Evolutionary conservation across 2,113 vertebrate species (phyloP), one percentile per base, ranked within the genome.

Genomic region (Phylloscopus trochiloides): DNA sequence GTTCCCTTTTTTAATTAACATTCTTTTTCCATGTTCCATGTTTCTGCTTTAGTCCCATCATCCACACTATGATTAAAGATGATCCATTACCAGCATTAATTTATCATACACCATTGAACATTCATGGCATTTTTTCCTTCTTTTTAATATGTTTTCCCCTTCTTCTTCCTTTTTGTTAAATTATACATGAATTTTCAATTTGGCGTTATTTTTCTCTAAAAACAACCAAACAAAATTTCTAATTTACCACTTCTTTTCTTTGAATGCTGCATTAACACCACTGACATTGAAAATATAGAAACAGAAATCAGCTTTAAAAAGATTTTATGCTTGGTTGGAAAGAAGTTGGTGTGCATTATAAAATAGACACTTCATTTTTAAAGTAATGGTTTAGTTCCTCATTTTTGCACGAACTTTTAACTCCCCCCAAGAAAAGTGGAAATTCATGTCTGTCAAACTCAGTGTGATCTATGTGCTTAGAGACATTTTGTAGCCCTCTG

Each of bases 41-140:
- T 79, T 96, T 96, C 75, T 91, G 22, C 71, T 75, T 48, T 61
- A 43, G 36, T 74, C 19, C 29, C 31, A 42, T 59, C 67, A 66
- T 59, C 55, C 36, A 31, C 2, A 3, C 22, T 66, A 70, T 61
- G 70, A 58, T 51, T 65, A 89, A 92, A 86, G 62, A 91, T 79
- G 73, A 92, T 90, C 43, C 67, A 80, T 94, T 91, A 85, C 71
- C 73, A 94, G 66, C 70, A 72, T 94, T 92, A 91, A 51, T 48
- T 78, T 93, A 86, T 65, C 28, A 58, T 71, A 70, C 62, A 79
- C 85, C 51, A 89, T 95, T 96, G 93, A 94, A 73, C 26, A 70
- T 15, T 75, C 38, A 17, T 74, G 66, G 57, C 18, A 5, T 28
- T 88, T 80, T 47, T 8, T 26, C 3, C 7, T 9, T 7, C 50